A percentile compares a stretch with the other conserved stretches of the same genome.
Conservation (phyloP, 2,797 vertebrate species). For the Chloroceryle inda region DNA sequence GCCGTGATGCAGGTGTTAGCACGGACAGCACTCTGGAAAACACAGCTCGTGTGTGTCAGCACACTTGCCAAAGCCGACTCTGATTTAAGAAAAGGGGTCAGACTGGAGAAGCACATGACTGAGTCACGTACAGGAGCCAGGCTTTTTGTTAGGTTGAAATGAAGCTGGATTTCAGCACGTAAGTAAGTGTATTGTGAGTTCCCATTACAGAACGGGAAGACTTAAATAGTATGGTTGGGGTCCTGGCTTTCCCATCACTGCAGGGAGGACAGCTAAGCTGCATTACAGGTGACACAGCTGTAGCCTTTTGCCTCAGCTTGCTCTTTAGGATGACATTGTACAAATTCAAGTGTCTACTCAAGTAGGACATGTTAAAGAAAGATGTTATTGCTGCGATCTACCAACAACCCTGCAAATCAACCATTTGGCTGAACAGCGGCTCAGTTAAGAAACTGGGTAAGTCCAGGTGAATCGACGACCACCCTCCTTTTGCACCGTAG, state of each 20-base stretch:
- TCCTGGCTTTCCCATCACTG: neutral
- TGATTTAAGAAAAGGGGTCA: neutral
- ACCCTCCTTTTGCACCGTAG: neutral
- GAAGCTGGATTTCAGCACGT: neutral
- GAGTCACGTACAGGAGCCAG: neutral
- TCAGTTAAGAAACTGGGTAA: neutral
- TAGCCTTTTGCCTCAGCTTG: neutral
- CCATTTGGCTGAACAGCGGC: neutral
- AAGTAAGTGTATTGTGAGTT: neutral
- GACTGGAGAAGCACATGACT: neutral
- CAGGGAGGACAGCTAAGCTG: neutral
- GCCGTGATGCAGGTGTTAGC: neutral
- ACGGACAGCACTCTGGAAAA: fast-evolving
- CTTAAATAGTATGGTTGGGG: neutral
- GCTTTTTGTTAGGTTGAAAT: neutral
- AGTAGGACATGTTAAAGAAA: neutral
- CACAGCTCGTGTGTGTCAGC: neutral
- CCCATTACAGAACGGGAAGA: neutral
- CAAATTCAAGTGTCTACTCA: neutral
- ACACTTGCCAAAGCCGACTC: neutral
- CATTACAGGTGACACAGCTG: neutral
- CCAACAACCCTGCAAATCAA: neutral
- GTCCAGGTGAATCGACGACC: neutral
- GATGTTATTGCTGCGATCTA: neutral
- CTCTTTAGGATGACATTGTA: neutral